Evolutionary conservation across 1,140 invertebrate genomes (phyloP), one percentile per base, ranked within the genome.

Genomic region (Luehdorfia chinensis): DNA sequence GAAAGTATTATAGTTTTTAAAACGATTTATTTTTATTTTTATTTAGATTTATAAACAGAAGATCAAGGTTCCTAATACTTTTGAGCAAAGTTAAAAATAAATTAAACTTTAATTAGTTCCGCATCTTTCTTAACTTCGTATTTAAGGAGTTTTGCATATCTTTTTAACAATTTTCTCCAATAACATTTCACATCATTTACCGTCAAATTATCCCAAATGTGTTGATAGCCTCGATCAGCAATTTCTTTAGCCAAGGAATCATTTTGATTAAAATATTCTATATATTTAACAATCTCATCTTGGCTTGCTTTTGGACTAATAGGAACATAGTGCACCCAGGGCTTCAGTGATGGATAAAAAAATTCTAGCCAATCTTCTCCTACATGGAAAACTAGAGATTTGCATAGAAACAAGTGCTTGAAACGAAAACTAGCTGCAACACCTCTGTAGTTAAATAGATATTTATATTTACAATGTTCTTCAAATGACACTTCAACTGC

Each of bases 391-490:
- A 99, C 96, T n/a, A 98, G 76, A 0, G 96, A 98, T 59, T 93
- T 91, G 79, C 97, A 99, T 0, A 99, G 83, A 73, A 99, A 97
- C 15, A 99, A 90, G 88, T 99, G 97, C 67, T 98, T 98, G 16
- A 98, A 92, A n/a, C 97, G 89, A 80, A 99, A 99, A 79, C 96
- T 98, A 13, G 97, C 97, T 8, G 97, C 97, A 0, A 99, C 97
- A 12, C 97, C 97, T 52, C 97, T 90, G 74, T 96, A 98, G 87
- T 99, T 99, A 65, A 98, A 98, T 37, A 99, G 87, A 88, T 97
- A 98, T 83, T 97, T 97, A 77, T 95, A 97, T 75, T 92, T 89
- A 85, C 97, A 99, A 81, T 99, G 97, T 28, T 95, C 91, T 88
- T 98, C 96, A 51, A 99, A 91, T 12, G 93, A 90, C 0, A 97